phyloP scores from a whole-genome alignment of 2,113 vertebrate species.

The Blennius ocellaris region DNA sequence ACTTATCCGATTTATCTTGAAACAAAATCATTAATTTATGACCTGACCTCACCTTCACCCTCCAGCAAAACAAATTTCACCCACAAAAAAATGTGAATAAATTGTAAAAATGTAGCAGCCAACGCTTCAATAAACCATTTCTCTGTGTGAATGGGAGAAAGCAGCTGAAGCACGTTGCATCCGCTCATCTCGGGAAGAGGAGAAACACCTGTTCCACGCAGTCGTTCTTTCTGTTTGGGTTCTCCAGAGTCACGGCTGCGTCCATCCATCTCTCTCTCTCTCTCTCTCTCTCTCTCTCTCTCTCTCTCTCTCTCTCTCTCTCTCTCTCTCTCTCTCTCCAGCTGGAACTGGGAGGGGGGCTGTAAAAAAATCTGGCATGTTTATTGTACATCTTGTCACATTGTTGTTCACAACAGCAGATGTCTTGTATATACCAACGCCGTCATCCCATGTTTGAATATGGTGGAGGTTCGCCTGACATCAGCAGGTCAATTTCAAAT shows the following conservation, averaged over 20 bases:
- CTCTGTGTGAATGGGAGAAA: background rate
- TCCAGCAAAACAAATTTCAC: slow-evolving; percentile 36
- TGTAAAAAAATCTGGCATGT: slow-evolving; percentile 69
- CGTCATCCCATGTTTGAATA: slow-evolving; percentile 50
- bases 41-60: background rate
- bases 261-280: slow-evolving; percentile 43
- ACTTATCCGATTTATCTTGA: slow-evolving; percentile 7
- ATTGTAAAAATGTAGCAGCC: slow-evolving; percentile 23
- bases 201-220: slow-evolving; percentile 73
- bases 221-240: slow-evolving; percentile 44
- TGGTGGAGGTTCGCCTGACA: slow-evolving; percentile 6
- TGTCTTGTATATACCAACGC: slow-evolving; percentile 61
- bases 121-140: slow-evolving; percentile 8
- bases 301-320: slow-evolving; percentile 28
- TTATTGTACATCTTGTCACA: slow-evolving; percentile 73
- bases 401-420: slow-evolving; percentile 67
- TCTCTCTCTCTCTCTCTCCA: slow-evolving; percentile 57
- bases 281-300: background rate
- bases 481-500: slow-evolving; percentile 9
- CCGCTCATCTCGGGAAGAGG: slow-evolving; percentile 59
- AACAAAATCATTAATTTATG: slow-evolving; percentile 12
- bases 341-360: slow-evolving; percentile 72
- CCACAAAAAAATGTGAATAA: too few relatives aligned
- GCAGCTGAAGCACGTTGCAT: slow-evolving; percentile 20
- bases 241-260: slow-evolving; percentile 53